Conservation (phyloP, 2,113 vertebrate genomes). For the Sturnus vulgaris region DNA sequence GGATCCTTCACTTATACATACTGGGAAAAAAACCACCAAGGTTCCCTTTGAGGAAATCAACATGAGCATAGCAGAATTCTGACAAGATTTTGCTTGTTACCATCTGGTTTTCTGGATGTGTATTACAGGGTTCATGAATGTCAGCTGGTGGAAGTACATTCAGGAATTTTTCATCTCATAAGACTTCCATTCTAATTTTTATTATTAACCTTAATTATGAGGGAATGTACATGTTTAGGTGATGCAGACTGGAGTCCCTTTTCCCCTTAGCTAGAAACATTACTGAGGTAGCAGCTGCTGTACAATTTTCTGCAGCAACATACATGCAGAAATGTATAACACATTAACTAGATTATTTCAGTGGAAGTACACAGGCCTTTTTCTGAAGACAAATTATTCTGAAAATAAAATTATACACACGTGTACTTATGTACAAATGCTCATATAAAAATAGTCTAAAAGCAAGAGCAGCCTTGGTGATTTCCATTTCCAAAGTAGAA, state of each 20-base stretch:
- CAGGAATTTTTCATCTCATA: accelerated
- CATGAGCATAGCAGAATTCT: not conserved
- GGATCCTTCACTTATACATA: not conserved
- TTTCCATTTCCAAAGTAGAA: not conserved
- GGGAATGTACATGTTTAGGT: not conserved
- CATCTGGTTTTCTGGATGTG: not conserved
- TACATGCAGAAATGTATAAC: not conserved
- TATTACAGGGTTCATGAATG: not conserved
- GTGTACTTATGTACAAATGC: accelerated
- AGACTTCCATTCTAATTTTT: not conserved
- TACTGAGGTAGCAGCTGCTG: not conserved
- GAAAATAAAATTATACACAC: not conserved
- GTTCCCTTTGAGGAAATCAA: not conserved
- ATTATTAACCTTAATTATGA: not conserved
- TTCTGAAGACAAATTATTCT: not conserved
- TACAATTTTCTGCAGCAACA: not conserved
- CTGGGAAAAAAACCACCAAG: not conserved
- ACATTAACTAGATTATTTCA: not conserved
- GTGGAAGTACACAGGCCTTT: not conserved
- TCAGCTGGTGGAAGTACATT: not conserved
- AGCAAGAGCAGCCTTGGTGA: not conserved
- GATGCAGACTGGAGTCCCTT: not conserved
- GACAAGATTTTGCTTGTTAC: not conserved
- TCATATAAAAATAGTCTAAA: not conserved
- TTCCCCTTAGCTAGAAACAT: not conserved